phyloP scores from a whole-genome alignment of 2,113 vertebrate species.

The Strix uralensis region DNA sequence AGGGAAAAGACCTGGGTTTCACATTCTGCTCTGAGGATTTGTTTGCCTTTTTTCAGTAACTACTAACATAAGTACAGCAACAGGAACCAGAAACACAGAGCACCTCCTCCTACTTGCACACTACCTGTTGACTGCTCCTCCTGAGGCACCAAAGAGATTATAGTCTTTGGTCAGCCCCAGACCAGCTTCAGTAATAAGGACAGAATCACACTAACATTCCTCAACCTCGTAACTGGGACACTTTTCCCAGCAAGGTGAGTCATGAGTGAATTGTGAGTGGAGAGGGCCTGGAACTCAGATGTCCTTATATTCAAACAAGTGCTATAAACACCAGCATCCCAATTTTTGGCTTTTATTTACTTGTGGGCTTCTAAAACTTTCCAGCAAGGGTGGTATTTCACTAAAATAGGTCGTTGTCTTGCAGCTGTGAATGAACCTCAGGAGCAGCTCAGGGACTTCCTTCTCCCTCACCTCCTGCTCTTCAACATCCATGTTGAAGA shows the following conservation, averaged over 20 bases:
- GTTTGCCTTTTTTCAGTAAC: not conserved
- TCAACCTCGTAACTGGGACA: not conserved
- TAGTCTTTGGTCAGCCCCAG: not conserved
- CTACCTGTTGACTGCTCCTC: not conserved
- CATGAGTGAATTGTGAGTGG: not conserved
- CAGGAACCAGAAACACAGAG: not conserved
- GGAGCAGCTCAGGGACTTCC: not conserved
- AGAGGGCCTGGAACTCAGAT: not conserved
- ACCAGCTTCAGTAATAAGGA: not conserved
- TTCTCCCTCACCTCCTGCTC: not conserved
- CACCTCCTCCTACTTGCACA: not conserved
- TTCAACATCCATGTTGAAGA: not conserved
- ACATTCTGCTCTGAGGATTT: not conserved
- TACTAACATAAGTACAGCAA: not conserved
- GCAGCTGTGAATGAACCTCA: not conserved
- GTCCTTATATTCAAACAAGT: not conserved
- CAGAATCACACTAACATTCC: not conserved
- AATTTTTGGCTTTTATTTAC: not conserved
- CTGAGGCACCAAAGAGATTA: not conserved
- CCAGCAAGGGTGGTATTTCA: not conserved
- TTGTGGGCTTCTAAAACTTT: not conserved
- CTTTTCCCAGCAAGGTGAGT: not conserved
- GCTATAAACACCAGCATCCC: not conserved
- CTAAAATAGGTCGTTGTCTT: not conserved
- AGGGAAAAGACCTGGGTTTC: not conserved